Evolutionary conservation across 1,140 invertebrate genomes (phyloP).

Genomic region (Agrilus planipennis): DNA sequence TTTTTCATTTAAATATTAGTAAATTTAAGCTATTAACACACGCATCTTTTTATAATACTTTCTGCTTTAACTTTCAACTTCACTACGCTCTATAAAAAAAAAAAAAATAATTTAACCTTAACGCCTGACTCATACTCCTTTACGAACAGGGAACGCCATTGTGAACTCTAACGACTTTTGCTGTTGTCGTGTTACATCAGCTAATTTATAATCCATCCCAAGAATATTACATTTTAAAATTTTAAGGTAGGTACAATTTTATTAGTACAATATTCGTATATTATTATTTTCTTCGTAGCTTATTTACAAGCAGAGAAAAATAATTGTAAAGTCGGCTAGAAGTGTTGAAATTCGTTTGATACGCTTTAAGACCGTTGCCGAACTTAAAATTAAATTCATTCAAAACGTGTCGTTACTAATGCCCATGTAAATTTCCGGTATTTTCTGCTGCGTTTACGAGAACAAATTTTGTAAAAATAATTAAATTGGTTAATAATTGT

Average conservation of each 20-base stretch:
- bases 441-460: too few relatives aligned
- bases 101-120: not conserved
- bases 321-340: slow-evolving; percentile 39
- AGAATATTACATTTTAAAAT: slow-evolving; percentile 44
- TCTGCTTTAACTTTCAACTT: not conserved
- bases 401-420: slow-evolving; percentile 23
- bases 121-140: slow-evolving; percentile 7
- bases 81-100: not conserved
- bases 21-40: slow-evolving; percentile 1
- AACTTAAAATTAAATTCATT: slow-evolving; percentile 23
- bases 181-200: slow-evolving; percentile 47
- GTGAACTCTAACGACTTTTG: slow-evolving; percentile 63
- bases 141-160: slow-evolving; percentile 54
- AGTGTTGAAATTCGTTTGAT: slow-evolving; percentile 49
- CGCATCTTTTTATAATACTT: not conserved
- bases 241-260: slow-evolving; percentile 25
- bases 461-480: too few relatives aligned
- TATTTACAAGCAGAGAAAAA: too few relatives aligned
- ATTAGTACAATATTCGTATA: slow-evolving; percentile 17
- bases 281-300: slow-evolving; percentile 34
- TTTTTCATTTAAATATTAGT: slow-evolving; percentile 1
- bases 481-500: too few relatives aligned
- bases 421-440: too few relatives aligned
- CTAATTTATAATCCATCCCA: slow-evolving; percentile 41
- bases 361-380: slow-evolving; percentile 35